Evolutionary conservation across 1,140 invertebrate species (phyloP).

Genomic region (Drosophila carrolli): DNA sequence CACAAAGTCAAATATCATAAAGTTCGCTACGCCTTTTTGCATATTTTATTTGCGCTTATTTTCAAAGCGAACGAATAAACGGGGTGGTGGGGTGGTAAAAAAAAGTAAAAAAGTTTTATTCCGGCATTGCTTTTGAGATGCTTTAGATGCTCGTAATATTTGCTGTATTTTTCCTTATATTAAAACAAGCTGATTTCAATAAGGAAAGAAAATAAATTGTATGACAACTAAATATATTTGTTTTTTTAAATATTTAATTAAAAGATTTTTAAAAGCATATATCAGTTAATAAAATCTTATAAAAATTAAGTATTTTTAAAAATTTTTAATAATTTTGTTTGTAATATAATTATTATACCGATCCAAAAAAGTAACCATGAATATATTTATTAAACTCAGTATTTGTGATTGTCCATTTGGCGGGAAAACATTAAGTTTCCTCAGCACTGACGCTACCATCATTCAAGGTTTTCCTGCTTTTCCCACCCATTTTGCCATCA

Average conservation of each 20-base stretch:
- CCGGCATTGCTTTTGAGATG: constrained; percentile 41
- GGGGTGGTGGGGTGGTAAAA: constrained; percentile 5
- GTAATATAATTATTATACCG: too few relatives aligned
- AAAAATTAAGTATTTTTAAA: too few relatives aligned
- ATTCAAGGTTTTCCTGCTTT: constrained; percentile 14
- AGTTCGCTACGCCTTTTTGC: constrained; percentile 82
- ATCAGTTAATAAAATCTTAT: too few relatives aligned
- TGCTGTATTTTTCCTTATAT: neutral
- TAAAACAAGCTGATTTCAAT: constrained; percentile 18
- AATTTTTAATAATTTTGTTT: too few relatives aligned
- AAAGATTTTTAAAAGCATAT: too few relatives aligned
- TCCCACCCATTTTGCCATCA: neutral
- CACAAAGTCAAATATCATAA: constrained; percentile 82
- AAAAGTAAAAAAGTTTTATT: constrained; percentile 42
- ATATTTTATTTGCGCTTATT: constrained; percentile 82
- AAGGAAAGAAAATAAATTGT: neutral
- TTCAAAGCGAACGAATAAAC: constrained; percentile 33
- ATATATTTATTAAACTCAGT: too few relatives aligned
- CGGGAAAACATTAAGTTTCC: neutral
- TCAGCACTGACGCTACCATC: constrained; percentile 16
- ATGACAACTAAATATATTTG: neutral
- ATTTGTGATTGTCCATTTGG: too few relatives aligned
- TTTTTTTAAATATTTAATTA: neutral
- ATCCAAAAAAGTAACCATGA: too few relatives aligned
- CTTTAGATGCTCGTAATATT: constrained; percentile 44